Percentiles rank a stretch among this genome's conserved stretches.
phyloP scores from a whole-genome alignment of 2,113 vertebrate genomes.

The Ictalurus punctatus region DNA sequence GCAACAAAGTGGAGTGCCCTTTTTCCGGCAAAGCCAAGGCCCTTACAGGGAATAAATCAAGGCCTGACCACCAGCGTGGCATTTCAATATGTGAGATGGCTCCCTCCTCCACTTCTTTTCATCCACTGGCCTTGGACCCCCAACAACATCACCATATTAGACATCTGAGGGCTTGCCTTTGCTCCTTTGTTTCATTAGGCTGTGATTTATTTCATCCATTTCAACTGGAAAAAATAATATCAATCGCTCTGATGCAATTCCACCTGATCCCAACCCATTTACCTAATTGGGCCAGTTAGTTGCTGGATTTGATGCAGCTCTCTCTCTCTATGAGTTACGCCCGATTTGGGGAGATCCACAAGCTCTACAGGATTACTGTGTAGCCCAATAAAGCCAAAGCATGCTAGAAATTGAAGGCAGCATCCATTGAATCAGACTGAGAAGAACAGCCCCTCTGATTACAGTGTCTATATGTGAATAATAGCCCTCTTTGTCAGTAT shows the following conservation, averaged over 20 bases:
- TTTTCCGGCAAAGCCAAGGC: constrained; percentile 41
- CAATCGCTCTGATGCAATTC: constrained; percentile 26
- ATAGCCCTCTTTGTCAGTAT: constrained; percentile 22
- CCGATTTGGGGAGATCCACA: background rate
- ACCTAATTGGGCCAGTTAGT: constrained; percentile 54
- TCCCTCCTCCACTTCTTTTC: constrained; percentile 35
- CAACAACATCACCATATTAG: constrained; percentile 39
- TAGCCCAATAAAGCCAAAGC: background rate
- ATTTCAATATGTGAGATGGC: constrained; percentile 58
- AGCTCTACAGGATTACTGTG: background rate
- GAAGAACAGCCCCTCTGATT: constrained; percentile 22
- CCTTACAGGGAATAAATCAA: constrained; percentile 53
- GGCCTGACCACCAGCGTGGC: constrained; percentile 42
- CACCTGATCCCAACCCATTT: constrained; percentile 61
- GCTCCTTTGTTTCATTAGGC: constrained; percentile 33
- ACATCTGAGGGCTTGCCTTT: constrained; percentile 32
- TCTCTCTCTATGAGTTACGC: background rate
- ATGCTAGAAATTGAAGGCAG: background rate
- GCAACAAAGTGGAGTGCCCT: constrained; percentile 30
- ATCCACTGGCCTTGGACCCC: constrained; percentile 50
- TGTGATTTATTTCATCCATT: constrained; percentile 39
- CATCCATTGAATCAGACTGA: constrained; percentile 2
- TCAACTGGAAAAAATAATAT: constrained; percentile 21
- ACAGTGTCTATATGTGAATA: constrained; percentile 30
- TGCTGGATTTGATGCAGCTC: constrained; percentile 30